Percentiles rank a stretch among this genome's conserved stretches.
phyloP scores from a whole-genome alignment of 2,888 invertebrate species.

The Phyllotreta cruciferae region DNA sequence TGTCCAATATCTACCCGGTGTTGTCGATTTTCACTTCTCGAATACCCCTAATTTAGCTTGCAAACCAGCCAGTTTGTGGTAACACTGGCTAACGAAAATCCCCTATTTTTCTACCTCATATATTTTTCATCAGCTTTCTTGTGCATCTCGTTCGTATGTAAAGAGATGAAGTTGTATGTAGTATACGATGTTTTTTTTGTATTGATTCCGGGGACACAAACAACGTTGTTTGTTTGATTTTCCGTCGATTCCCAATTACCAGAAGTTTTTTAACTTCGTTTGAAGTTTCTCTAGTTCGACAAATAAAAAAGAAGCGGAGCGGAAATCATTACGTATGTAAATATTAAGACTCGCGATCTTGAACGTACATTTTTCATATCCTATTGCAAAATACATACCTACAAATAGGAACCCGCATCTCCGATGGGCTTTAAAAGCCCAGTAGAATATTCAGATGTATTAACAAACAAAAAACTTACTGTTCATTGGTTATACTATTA shows the following conservation, averaged over 20 bases:
- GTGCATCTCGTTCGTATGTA: neutral
- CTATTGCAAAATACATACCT: too few species aligned
- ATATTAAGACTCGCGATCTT: too few species aligned
- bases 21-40: neutral
- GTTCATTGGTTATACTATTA: too few species aligned
- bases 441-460: too few species aligned
- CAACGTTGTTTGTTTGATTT: slow-evolving; percentile 17
- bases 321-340: neutral
- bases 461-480: too few species aligned
- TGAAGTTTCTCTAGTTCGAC: slow-evolving; percentile 2
- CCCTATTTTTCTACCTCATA: too few species aligned
- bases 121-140: neutral
- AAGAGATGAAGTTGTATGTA: neutral
- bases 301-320: neutral
- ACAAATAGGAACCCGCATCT: too few species aligned
- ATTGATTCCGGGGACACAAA: slow-evolving; percentile 9
- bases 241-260: slow-evolving; percentile 3
- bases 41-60: too few species aligned
- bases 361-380: too few species aligned
- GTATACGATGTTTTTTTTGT: slow-evolving; percentile 6
- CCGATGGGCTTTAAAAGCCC: too few species aligned
- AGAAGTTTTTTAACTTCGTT: slow-evolving; percentile 1
- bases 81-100: too few species aligned
- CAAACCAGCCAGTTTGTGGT: too few species aligned
- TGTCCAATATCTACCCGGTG: neutral